Percentiles rank a stretch among this genome's conserved stretches.
Conservation (phyloP, 2,113 vertebrate genomes). For the Psettodes erumei region DNA sequence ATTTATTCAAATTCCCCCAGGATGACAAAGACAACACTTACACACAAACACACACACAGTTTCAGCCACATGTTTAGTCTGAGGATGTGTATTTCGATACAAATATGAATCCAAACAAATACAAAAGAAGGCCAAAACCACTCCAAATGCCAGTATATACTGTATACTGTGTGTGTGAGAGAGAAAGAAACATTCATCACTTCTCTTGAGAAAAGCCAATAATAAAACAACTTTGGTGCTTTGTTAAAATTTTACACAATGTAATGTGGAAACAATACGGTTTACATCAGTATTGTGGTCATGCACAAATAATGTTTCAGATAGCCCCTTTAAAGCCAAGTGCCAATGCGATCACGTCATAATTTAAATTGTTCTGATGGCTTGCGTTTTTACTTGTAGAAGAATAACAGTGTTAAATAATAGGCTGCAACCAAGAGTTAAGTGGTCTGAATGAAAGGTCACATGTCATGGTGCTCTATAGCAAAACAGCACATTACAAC, state of each 20-base stretch:
- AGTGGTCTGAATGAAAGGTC: too few species aligned
- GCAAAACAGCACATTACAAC: too few species aligned
- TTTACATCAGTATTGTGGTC: background rate
- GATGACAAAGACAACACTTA: background rate
- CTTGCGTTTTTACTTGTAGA: too few species aligned
- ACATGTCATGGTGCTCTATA: too few species aligned
- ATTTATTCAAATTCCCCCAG: conserved; percentile 40
- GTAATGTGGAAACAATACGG: background rate
- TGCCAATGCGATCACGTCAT: too few species aligned
- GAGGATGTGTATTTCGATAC: conserved; percentile 10
- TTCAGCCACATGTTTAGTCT: background rate
- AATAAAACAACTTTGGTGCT: too few species aligned
- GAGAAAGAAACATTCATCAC: background rate
- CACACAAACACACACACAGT: conserved; percentile 14
- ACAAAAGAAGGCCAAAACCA: background rate
- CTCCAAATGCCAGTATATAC: background rate
- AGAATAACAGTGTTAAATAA: too few species aligned
- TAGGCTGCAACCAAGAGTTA: too few species aligned
- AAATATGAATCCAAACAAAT: background rate
- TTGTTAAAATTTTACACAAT: too few species aligned
- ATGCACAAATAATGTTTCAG: background rate
- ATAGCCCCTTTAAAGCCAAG: background rate
- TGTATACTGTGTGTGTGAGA: too few species aligned
- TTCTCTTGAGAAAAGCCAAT: background rate
- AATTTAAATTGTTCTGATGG: background rate